Evolutionary conservation across 2,797 vertebrate genomes (phyloP).

Genomic region (Mormyrops boulengeri): DNA sequence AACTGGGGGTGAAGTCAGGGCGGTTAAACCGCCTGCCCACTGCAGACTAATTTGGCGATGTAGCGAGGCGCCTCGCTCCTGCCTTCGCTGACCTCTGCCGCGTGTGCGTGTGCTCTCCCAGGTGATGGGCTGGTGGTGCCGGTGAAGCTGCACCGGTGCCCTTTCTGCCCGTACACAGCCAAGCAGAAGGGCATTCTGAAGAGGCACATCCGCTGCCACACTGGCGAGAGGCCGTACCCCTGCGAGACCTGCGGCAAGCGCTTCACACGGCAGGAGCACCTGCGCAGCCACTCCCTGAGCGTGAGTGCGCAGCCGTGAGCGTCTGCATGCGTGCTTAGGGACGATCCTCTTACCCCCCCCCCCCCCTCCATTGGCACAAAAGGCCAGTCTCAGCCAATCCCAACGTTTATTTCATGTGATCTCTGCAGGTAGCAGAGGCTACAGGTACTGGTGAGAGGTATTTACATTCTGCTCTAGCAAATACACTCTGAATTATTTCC

Average conservation of each 20-base stretch:
- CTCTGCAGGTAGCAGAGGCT: neutral
- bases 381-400: neutral
- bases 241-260: slow-evolving; percentile 93
- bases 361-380: neutral
- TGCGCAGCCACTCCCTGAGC: slow-evolving; percentile 84
- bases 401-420: neutral
- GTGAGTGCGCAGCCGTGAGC: slow-evolving; percentile 60
- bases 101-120: slow-evolving; percentile 37
- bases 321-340: neutral
- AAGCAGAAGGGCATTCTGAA: slow-evolving; percentile 98
- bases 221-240: slow-evolving; percentile 91
- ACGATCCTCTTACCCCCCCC: neutral
- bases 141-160: slow-evolving; percentile 93
- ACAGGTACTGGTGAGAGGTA: neutral
- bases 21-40: neutral
- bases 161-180: slow-evolving; percentile 92
- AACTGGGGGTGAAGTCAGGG: neutral
- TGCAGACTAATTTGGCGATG: neutral
- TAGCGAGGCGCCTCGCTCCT: neutral
- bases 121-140: slow-evolving; percentile 84
- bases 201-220: slow-evolving; percentile 93
- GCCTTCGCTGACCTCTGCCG: neutral
- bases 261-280: slow-evolving; percentile 93
- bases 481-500: neutral
- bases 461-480: neutral